phyloP scores from a whole-genome alignment of 2,888 invertebrate species.

The Torymus auratus region DNA sequence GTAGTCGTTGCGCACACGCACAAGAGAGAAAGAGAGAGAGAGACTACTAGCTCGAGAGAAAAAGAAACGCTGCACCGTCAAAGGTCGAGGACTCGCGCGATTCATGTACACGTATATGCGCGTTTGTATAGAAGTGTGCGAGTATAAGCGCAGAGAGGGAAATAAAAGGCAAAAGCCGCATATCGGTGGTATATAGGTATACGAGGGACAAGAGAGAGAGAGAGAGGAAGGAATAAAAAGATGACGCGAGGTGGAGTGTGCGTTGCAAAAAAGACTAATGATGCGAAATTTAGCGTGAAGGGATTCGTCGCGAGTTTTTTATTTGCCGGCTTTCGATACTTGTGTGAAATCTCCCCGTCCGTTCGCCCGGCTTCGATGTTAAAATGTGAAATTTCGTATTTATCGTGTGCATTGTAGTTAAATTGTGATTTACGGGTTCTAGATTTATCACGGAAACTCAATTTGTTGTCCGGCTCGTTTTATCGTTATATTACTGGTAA shows the following conservation, averaged over 20 bases:
- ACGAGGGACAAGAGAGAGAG: neutral
- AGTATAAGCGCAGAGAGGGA: too few relatives aligned
- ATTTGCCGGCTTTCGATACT: conserved; percentile 6
- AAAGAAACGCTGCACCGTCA: conserved; percentile 60
- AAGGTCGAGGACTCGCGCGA: conserved; percentile 62
- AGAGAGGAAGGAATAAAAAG: neutral
- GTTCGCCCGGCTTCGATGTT: neutral
- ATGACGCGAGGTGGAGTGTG: neutral
- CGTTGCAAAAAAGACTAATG: conserved; percentile 36
- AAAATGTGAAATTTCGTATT: conserved; percentile 37
- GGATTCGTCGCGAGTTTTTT: conserved; percentile 25
- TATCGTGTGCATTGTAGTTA: conserved; percentile 2
- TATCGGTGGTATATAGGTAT: neutral
- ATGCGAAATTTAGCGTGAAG: conserved; percentile 44
- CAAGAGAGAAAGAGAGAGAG: conserved; percentile 48
- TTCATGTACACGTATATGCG: neutral
- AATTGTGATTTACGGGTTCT: conserved; percentile 7
- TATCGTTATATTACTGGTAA: neutral
- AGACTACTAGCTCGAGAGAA: conserved; percentile 43
- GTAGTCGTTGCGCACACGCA: conserved; percentile 49
- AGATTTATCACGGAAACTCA: too few relatives aligned
- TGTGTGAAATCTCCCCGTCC: neutral
- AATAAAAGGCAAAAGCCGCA: conserved; percentile 1
- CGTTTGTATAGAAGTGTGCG: neutral
- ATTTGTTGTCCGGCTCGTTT: neutral